phyloP scores from a whole-genome alignment of 2,113 vertebrate species.

The Orycteropus afer region DNA sequence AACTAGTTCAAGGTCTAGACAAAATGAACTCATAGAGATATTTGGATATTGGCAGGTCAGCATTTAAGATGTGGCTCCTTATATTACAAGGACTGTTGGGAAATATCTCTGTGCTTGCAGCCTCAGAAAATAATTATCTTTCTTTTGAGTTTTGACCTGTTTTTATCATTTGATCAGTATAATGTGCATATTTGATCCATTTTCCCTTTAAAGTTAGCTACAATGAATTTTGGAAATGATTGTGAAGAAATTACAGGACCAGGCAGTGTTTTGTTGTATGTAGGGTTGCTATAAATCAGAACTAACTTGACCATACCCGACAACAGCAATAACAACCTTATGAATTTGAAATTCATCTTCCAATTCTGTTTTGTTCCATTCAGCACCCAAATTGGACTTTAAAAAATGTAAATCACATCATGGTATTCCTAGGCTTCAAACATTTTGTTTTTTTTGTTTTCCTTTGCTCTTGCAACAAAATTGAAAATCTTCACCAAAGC shows the following conservation, averaged over 20 bases:
- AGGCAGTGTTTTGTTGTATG: no score
- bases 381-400: not conserved
- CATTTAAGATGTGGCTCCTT: not conserved
- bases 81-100: not conserved
- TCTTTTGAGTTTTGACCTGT: not conserved
- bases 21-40: not conserved
- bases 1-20: not conserved
- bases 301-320: no score
- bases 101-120: not conserved
- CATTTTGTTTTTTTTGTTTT: not conserved
- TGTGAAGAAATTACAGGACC: no score
- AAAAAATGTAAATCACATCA: not conserved
- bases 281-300: no score
- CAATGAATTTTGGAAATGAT: not conserved
- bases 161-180: not conserved
- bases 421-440: not conserved
- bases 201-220: not conserved
- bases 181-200: not conserved
- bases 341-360: not conserved
- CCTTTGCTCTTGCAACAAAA: not conserved
- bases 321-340: not conserved
- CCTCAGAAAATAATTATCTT: not conserved
- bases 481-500: not conserved
- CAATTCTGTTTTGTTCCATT: not conserved
- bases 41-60: not conserved